Conservation (phyloP, 1,140 invertebrate species). For the Trichogramma pretiosum region DNA sequence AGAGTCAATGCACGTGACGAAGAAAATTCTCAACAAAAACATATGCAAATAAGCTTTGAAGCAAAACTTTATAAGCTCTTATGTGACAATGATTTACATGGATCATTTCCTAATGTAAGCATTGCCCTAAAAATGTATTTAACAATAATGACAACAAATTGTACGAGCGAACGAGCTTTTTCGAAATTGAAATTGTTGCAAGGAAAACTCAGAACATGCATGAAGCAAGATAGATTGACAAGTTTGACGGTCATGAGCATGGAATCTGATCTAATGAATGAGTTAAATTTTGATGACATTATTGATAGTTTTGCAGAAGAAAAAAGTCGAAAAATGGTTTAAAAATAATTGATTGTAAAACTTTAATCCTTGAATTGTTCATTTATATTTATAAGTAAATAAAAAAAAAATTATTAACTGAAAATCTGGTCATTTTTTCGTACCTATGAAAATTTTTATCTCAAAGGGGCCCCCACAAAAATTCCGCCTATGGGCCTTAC, state of each 20-base stretch:
- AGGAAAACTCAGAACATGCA: conserved; percentile 23
- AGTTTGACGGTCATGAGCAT: conserved; percentile 21
- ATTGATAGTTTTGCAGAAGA: conserved; percentile 17
- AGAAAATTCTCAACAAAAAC: too few relatives aligned
- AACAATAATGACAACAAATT: not conserved
- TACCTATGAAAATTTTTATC: too few relatives aligned
- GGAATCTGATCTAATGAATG: conserved; percentile 12
- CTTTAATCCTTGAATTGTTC: too few relatives aligned
- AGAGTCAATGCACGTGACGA: not conserved
- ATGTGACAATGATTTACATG: conserved; percentile 10
- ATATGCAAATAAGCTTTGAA: not conserved
- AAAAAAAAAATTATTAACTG: too few relatives aligned
- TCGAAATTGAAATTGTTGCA: conserved; percentile 28
- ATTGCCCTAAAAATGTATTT: not conserved
- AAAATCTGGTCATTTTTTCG: too few relatives aligned
- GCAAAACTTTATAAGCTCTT: conserved; percentile 12
- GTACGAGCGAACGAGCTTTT: conserved; percentile 22
- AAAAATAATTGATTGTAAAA: conserved; percentile 7
- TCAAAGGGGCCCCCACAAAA: too few relatives aligned
- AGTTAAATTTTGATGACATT: conserved; percentile 9
- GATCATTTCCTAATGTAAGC: conserved; percentile 6
- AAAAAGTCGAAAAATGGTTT: conserved; percentile 16
- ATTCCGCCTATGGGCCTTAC: too few relatives aligned
- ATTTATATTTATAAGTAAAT: too few relatives aligned
- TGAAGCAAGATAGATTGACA: conserved; percentile 22